These are phyloP conservation scores for Glareola pratincola DNA, from an alignment of 2,113 vertebrate species.

Conservation along the genomic window DNA sequence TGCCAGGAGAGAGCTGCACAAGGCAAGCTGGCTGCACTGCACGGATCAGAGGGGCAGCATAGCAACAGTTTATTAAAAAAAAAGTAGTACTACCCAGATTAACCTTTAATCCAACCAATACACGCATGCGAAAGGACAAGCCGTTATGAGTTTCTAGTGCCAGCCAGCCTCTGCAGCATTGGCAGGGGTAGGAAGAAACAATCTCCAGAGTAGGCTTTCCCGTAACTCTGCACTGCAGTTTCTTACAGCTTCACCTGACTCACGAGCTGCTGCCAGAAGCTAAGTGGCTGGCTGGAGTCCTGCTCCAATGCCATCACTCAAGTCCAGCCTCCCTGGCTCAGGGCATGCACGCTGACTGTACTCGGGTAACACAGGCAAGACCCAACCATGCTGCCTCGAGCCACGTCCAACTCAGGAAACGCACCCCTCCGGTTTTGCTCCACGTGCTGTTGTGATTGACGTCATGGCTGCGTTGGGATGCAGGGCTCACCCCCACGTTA, in stretches of 20 bases:
- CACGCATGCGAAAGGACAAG: neutral
- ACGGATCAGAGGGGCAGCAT: rapidly evolving
- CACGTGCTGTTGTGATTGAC: neutral
- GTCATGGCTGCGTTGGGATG: neutral
- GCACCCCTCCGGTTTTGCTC: neutral
- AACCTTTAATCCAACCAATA: slow-evolving; percentile 44
- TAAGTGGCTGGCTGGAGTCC: slow-evolving; percentile 9
- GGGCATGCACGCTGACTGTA: rapidly evolving
- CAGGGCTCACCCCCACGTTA: neutral
- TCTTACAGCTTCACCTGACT: slow-evolving; percentile 25
- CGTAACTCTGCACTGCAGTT: slow-evolving; percentile 32
- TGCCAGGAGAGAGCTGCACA: neutral
- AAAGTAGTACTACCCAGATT: neutral
- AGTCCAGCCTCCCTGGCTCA: neutral
- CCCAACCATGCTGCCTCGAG: neutral
- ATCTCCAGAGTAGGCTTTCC: neutral
- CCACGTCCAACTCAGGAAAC: neutral
- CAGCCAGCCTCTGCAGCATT: slow-evolving; percentile 32
- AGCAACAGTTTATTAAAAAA: neutral
- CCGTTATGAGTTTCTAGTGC: neutral
- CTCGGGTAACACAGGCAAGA: neutral
- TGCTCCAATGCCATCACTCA: neutral
- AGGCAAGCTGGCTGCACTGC: neutral
- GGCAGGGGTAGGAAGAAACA: slow-evolving; percentile 11
- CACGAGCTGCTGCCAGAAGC: neutral